Evolutionary conservation across 2,888 invertebrate genomes (phyloP).

Genomic region (Nephrotoma guestfalica): DNA sequence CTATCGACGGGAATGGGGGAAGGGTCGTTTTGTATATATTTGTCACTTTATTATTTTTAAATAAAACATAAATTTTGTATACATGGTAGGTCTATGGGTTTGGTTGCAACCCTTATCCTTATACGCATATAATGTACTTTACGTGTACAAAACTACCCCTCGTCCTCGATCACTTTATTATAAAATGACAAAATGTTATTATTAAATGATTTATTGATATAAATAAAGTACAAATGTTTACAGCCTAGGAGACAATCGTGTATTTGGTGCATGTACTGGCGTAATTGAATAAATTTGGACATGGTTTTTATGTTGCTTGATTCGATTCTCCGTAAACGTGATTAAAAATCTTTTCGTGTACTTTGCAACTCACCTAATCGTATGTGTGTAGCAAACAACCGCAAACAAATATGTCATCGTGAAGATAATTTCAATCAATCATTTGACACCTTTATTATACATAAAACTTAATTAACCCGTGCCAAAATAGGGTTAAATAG

Average conservation of each 20-base stretch:
- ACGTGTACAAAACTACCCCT: background rate
- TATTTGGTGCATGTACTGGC: background rate
- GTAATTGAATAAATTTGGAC: background rate
- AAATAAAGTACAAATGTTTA: background rate
- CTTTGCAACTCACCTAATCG: background rate
- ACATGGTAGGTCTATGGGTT: background rate
- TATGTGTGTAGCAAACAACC: background rate
- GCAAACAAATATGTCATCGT: background rate
- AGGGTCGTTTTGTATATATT: background rate
- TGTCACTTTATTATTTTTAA: background rate
- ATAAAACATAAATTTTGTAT: background rate
- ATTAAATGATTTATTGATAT: background rate
- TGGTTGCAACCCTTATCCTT: background rate
- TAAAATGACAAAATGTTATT: background rate
- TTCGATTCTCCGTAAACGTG: background rate
- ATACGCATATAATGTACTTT: background rate
- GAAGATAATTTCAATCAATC: background rate
- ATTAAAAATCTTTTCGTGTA: background rate
- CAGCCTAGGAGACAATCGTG: background rate
- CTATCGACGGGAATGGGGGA: background rate
- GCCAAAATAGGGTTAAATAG: background rate
- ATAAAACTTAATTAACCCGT: background rate
- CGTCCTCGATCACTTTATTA: background rate
- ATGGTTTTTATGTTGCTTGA: background rate
- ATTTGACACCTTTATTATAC: background rate